Base-by-base conservation (phyloP, 2,113 vertebrate genomes). In the Coracopsis vasa region DNA sequence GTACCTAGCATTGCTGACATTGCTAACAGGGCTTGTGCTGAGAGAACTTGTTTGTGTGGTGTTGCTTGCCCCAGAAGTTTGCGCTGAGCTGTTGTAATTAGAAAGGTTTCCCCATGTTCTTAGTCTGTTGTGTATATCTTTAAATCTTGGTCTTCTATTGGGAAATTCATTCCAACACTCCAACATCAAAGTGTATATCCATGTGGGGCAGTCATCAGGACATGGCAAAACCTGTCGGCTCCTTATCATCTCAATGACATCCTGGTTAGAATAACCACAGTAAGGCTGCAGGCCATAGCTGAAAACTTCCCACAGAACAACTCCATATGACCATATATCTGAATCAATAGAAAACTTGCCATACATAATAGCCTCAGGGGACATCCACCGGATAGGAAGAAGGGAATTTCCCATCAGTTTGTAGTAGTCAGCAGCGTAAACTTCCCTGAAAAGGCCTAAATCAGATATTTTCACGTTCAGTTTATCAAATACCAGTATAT, bases 281-380 rank as follows among this genome's bases (percentile, higher is more conserved):
- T 99, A 99, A 8, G 99, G 99, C 97, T 99, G 99, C 91, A 99
- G 98, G 84, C 99, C 99, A 7, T 99, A 99, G 97, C 99, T 99
- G 97, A 99, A 99, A 71, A 99, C 99, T 98, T 99, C 99, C 99
- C 99, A 99, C 45, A 99, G 92, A 64, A 99, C 97, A 83, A 99
- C 99, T 5, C 99, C 99, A 0, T 99, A 99, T 19, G 99, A 98
- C 99, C 99, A 99, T 96, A 99, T 99, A 97, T 99, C 99, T 0
- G 99, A 99, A 97, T 99, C 99, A 9, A 99, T 97, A 65, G 99
- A 99, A 95, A 99, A 99, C 94, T 99, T 99, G 60, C 99, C 99
- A 11, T 99, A 99, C 94, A 98, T 97, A n/a, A 99, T 98, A 21
- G 99, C 99, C 94, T 99, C 99, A 5, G 99, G 99, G 14, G 99